Evolutionary conservation across 2,888 invertebrate genomes (phyloP).

Genomic region (Erebia aethiops): DNA sequence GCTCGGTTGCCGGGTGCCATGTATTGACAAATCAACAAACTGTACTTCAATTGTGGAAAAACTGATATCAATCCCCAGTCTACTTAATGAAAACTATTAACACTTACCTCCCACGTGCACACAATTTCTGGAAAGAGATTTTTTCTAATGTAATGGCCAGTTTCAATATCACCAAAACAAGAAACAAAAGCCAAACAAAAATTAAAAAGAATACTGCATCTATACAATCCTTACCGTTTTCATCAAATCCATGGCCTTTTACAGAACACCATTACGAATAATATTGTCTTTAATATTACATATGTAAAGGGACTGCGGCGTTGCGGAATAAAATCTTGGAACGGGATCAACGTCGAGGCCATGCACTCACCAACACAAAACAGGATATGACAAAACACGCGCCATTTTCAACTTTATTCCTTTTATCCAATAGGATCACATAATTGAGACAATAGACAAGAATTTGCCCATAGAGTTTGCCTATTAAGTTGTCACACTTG

Average conservation of each 20-base stretch:
- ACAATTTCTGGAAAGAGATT: conserved; percentile 83
- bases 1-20: conserved; percentile 81
- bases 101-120: conserved; percentile 82
- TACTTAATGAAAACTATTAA: conserved; percentile 67
- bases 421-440: conserved; percentile 58
- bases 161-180: conserved; percentile 83
- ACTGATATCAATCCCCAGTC: conserved; percentile 65
- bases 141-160: conserved; percentile 83
- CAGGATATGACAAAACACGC: conserved; percentile 81
- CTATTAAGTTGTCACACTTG: conserved; percentile 49
- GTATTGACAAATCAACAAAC: conserved; percentile 80
- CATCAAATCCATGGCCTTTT: conserved; percentile 84
- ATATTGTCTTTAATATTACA: conserved; percentile 69
- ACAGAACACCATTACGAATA: conserved; percentile 80
- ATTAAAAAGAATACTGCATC: conserved; percentile 58
- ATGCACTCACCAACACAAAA: conserved; percentile 75
- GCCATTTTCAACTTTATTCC: conserved; percentile 65
- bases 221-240: conserved; percentile 79
- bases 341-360: conserved; percentile 75
- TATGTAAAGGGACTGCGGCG: conserved; percentile 64
- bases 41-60: conserved; percentile 61
- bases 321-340: conserved; percentile 66
- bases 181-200: conserved; percentile 83
- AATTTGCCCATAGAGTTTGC: conserved; percentile 41
- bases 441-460: conserved; percentile 50